Percentiles rank a stretch among this genome's conserved stretches.
phyloP scores from a whole-genome alignment of 2,797 vertebrate species.

The Prionace glauca region DNA sequence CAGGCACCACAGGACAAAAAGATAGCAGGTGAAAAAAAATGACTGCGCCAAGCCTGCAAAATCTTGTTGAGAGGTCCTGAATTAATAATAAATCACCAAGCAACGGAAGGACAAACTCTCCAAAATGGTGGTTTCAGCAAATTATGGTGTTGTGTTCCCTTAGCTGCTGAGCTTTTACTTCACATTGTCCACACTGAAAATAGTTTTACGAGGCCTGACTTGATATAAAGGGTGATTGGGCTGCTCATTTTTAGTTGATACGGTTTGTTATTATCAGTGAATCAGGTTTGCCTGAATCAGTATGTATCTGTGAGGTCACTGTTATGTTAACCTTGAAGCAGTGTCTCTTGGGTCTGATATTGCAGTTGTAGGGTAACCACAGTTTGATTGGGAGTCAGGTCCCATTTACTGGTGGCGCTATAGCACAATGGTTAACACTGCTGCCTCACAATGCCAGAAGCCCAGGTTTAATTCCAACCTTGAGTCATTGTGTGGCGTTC shows the following conservation, averaged over 20 bases:
- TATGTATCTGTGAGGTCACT: background rate
- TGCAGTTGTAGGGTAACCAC: background rate
- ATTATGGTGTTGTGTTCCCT: background rate
- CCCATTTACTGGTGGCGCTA: too few relatives aligned
- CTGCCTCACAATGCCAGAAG: too few relatives aligned
- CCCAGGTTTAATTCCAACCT: too few relatives aligned
- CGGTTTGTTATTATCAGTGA: background rate
- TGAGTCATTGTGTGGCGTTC: too few relatives aligned
- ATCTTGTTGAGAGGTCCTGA: background rate
- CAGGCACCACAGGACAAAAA: background rate
- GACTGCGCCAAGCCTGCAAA: background rate
- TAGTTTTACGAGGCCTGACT: background rate
- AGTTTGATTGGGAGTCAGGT: background rate
- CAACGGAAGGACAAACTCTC: background rate
- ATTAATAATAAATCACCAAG: conserved; percentile 20
- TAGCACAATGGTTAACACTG: too few relatives aligned
- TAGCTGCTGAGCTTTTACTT: background rate
- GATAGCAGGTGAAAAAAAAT: background rate
- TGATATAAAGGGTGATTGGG: background rate
- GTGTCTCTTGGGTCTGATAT: background rate
- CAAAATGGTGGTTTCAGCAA: background rate
- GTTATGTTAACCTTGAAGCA: background rate
- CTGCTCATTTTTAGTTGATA: background rate
- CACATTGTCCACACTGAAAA: background rate
- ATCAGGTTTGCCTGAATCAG: background rate